Base-by-base conservation (phyloP, 2,113 vertebrate species). In the Seriola aureovittata region DNA sequence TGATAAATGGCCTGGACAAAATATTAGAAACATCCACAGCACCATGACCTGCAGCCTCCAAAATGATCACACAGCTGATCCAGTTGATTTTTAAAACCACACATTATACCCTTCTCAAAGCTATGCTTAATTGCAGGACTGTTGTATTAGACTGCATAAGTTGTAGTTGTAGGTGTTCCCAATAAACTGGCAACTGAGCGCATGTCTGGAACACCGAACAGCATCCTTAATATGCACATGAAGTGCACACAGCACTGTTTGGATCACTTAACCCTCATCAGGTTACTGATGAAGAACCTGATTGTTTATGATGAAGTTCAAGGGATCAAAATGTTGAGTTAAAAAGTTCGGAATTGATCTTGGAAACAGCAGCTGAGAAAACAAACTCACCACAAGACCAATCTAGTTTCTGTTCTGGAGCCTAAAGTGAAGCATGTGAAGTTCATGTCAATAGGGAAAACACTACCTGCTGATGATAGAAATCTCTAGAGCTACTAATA, bases 131-230 rank as follows among this genome's bases (percentile, higher is more conserved):
- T 14, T 54, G 52, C 19, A 21, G 8, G 52, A 54, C 21, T n/a
- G 52, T n/a, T 54, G 19, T 54, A 54, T 54, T 38, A 38, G 1
- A 38, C 5, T 8, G 8, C 8, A 7, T 38, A 38, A 42, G 8
- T 42, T 42, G 40, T 42, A 19, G 25, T 4, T 12, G 10, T 6
- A 29, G 29, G 25, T 67, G 44, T 29, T 32, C 10, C 25, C 19
- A 48, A 67, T 48, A 48, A n/a, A 55, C 21, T n/a, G 52, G 7
- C 21, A 42, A 66, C 13, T 9, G 34, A n/a, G 34, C 0, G 4
- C 9, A 13, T 58, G 55, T 64, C 38, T 64, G 36, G 9, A 73
- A 73, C 54, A 55, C 55, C 68, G 63, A 73, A 66, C 11, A 23
- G 32, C 23, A 23, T 8, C 23, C 16, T 42, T 11, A 1, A 42